Evolutionary conservation across 30 jellyfish, hydroid and myxozoan genomes (phyloP), one percentile per base, ranked within the genome.

Genomic region (Calvadosia cruxmelitensis): DNA sequence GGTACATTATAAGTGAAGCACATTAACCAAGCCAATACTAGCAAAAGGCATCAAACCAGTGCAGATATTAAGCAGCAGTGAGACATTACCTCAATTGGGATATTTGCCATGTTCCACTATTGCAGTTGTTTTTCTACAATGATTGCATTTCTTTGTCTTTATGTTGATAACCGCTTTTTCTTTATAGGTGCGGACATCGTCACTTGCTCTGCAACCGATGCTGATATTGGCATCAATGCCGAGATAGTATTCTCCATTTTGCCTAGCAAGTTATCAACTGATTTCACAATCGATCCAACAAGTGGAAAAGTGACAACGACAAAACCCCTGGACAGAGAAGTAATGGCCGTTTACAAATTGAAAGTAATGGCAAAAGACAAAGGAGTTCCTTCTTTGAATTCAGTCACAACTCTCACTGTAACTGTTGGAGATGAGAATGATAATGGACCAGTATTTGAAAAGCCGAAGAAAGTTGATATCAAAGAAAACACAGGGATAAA

Each of bases 371-470:
- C 96, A 0, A 67, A 64, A 31, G 96, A 86, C 75, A 80, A 75
- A 67, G 96, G 96, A 29, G 64, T 77, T 0, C 96, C 96, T 3
- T 64, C 94, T 29, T 68, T 79, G 30, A 50, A 78, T 26, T 25
- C 86, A 0, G 62, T 71, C 2, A 85, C 69, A 1, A 32, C 2
- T 50, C 79, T 80, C 65, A 71, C 66, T 0, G 70, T 86, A 10
- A 75, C 81, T 2, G 88, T 86, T 36, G 34, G 27, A 2, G 96
- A 86, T 57, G 63, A 62, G 50, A 86, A 86, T 65, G 96, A 86
- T 67, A 86, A 86, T 50, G 34, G 71, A n/a, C 96, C 96, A 1
- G 69, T 34, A n/a, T 86, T 86, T 75, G 96, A 86, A 50, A 77
- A 80, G 80, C 71, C 85, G 20, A 2, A 34, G 32, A 28, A 34